phyloP scores from a whole-genome alignment of 2,888 invertebrate species.

The Eupithecia tripunctaria region DNA sequence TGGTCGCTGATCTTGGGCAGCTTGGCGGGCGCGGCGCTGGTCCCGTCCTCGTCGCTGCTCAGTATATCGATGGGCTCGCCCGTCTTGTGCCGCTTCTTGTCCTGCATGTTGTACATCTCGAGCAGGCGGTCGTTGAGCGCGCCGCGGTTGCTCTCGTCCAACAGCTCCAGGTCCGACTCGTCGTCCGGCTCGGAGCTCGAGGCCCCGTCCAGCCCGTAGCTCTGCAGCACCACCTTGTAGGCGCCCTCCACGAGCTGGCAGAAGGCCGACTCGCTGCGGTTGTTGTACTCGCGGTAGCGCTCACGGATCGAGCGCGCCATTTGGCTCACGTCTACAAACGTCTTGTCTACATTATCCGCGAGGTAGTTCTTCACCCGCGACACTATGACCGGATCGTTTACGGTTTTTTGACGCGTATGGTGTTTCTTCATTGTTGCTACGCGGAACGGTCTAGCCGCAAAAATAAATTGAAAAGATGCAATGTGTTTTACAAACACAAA shows the following conservation, averaged over 20 bases:
- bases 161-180: conserved; percentile 88
- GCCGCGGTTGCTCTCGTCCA: conserved; percentile 90
- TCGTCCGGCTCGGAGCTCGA: conserved; percentile 85
- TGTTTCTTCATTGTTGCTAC: conserved; percentile 77
- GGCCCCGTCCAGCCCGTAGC: conserved; percentile 86
- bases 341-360: conserved; percentile 91
- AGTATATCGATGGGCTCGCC: conserved; percentile 79
- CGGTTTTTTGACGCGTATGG: conserved; percentile 76
- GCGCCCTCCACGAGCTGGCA: conserved; percentile 90
- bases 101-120: conserved; percentile 81
- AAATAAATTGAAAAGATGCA: conserved; percentile 52
- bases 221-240: conserved; percentile 89
- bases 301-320: conserved; percentile 92
- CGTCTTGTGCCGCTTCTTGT: conserved; percentile 74
- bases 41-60: conserved; percentile 72
- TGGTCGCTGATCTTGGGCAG: conserved; percentile 79
- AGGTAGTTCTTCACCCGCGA: conserved; percentile 89
- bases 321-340: conserved; percentile 91
- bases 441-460: conserved; percentile 19
- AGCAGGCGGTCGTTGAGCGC: conserved; percentile 86
- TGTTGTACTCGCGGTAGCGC: conserved; percentile 89
- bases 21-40: conserved; percentile 64
- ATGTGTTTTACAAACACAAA: conserved; percentile 59
- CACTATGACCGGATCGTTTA: conserved; percentile 84
- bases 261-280: conserved; percentile 92